Conservation (phyloP, 2,888 invertebrate genomes). For the Brenthis daphne region DNA sequence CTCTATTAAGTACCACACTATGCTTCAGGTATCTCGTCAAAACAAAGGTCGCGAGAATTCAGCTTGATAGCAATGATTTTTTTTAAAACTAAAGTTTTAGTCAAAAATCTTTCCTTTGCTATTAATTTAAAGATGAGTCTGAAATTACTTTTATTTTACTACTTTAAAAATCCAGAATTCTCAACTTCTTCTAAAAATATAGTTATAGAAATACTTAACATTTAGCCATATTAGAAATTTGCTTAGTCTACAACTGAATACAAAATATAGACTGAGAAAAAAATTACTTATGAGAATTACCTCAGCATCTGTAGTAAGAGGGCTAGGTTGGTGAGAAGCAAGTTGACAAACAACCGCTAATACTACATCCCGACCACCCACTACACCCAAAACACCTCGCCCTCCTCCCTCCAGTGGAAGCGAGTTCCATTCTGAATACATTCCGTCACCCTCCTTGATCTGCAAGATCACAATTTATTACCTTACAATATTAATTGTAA, state of each 20-base stretch:
- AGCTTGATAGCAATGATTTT: too few species aligned
- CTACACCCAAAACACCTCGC: constrained; percentile 89
- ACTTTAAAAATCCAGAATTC: too few species aligned
- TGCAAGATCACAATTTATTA: constrained; percentile 54
- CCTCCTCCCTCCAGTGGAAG: constrained; percentile 87
- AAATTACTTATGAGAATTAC: constrained; percentile 67
- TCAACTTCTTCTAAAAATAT: too few species aligned
- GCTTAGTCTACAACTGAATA: background rate
- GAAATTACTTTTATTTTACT: too few species aligned
- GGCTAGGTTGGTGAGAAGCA: constrained; percentile 92
- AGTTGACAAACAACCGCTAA: constrained; percentile 90
- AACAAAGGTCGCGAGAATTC: too few species aligned
- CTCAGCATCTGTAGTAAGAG: constrained; percentile 91
- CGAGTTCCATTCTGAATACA: constrained; percentile 94
- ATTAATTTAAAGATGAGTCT: too few species aligned
- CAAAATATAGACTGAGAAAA: background rate
- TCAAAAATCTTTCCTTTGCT: too few species aligned
- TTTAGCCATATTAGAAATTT: too few species aligned
- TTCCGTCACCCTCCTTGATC: constrained; percentile 85
- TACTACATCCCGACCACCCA: constrained; percentile 92
- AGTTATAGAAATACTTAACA: too few species aligned
- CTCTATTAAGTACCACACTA: too few species aligned
- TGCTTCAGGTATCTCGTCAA: too few species aligned
- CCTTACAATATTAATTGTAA: background rate
- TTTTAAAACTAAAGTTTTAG: too few species aligned